Conservation (phyloP, 2,888 invertebrate species). For the Hymenopus coronatus region DNA sequence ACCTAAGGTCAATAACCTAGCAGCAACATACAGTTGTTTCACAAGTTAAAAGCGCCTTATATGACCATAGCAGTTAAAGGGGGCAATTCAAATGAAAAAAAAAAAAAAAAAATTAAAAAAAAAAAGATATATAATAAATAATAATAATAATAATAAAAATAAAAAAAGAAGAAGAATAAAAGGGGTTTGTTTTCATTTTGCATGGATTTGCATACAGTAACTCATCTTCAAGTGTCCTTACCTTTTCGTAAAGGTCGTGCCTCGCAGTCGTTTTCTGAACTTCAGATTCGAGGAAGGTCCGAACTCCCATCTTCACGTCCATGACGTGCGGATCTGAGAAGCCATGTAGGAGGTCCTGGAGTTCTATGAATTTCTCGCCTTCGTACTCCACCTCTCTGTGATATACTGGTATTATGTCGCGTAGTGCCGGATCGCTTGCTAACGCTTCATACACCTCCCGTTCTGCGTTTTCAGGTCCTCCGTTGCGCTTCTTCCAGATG, state of each 20-base stretch:
- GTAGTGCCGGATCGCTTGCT: conserved; percentile 68
- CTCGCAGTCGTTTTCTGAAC: conserved; percentile 83
- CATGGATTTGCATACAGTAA: background rate
- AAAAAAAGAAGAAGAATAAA: no score
- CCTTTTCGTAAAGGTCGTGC: conserved; percentile 85
- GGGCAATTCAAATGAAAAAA: no score
- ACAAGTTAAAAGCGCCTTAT: no score
- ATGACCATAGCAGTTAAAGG: no score
- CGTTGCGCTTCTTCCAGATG: conserved; percentile 85
- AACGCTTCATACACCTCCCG: conserved; percentile 76
- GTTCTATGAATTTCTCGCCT: conserved; percentile 85
- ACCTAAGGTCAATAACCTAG: no score
- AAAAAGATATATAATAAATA: no score
- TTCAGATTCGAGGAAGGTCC: conserved; percentile 94
- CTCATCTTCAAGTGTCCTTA: conserved; percentile 31
- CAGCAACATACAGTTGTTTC: no score
- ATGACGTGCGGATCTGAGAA: conserved; percentile 92
- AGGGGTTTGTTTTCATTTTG: background rate
- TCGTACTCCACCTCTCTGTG: conserved; percentile 78
- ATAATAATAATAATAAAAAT: no score
- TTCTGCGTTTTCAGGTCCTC: conserved; percentile 68
- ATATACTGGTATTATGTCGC: conserved; percentile 76
- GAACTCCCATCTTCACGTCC: conserved; percentile 96
- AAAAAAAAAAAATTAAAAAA: no score
- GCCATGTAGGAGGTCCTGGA: conserved; percentile 88